A percentile compares a stretch with the other conserved stretches of the same genome.
Evolutionary conservation across 2,113 vertebrate genomes (phyloP).

Genomic region (Marcusenius ussheri): DNA sequence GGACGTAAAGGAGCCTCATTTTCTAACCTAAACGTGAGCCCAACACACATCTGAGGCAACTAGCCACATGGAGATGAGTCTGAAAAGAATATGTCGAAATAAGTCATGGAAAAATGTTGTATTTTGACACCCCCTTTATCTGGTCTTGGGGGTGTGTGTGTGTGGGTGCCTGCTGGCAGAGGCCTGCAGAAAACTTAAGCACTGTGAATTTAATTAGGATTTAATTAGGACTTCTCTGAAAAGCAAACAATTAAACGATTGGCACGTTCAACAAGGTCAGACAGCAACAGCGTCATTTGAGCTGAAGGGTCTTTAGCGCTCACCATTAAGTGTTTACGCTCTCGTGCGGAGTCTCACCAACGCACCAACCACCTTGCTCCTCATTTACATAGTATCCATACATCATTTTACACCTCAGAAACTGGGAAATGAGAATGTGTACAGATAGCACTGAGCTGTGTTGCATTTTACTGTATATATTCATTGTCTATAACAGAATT

Average conservation of each 20-base stretch:
- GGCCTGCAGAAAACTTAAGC: background rate
- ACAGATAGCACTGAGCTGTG: background rate
- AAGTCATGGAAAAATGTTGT: background rate
- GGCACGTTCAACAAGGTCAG: background rate
- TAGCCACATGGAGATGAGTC: background rate
- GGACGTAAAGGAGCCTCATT: background rate
- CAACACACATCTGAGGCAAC: background rate
- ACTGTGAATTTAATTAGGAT: background rate
- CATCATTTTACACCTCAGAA: background rate
- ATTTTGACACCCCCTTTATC: background rate
- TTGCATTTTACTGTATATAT: background rate
- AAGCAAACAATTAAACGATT: background rate
- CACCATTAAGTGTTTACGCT: background rate
- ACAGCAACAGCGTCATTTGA: background rate
- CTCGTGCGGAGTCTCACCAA: background rate
- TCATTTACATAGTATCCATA: background rate
- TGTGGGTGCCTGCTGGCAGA: background rate
- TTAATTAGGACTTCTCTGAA: background rate
- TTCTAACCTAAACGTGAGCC: background rate
- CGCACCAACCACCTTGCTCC: background rate
- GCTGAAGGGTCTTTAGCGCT: background rate
- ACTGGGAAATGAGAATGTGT: background rate
- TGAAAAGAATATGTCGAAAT: background rate
- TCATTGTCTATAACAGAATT: background rate
- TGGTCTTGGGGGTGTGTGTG: background rate